Percentiles rank a stretch among this genome's conserved stretches.
These are phyloP conservation scores for Trachelus troglodyta DNA, from an alignment of 2,888 invertebrate species.

Conservation along the genomic window DNA sequence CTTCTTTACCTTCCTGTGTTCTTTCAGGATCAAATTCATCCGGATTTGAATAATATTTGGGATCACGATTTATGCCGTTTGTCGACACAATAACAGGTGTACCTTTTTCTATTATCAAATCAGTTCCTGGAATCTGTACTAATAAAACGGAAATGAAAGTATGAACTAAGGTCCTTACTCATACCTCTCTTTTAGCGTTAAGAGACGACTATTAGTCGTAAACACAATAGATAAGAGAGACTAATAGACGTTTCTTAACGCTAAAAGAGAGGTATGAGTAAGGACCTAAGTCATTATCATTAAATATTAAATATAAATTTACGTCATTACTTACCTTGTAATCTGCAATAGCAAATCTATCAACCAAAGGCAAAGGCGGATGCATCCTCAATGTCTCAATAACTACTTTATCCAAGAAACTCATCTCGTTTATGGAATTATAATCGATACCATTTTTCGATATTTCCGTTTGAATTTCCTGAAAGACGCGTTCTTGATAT, in stretches of 20 bases:
- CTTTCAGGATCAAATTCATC: conserved; percentile 43
- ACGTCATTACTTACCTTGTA: conserved; percentile 36
- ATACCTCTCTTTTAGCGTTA: no score
- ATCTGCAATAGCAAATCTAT: conserved; percentile 42
- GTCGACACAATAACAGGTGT: conserved; percentile 42
- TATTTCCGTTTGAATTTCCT: conserved; percentile 39
- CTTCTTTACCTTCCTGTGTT: conserved; percentile 30
- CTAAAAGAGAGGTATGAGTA: no score
- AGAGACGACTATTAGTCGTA: no score
- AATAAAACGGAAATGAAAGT: neutral
- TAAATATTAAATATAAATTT: neutral
- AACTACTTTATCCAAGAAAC: conserved; percentile 46
- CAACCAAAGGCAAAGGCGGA: conserved; percentile 48
- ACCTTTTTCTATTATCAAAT: conserved; percentile 43
- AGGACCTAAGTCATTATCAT: no score
- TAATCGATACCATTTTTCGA: conserved; percentile 38
- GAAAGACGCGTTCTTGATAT: conserved; percentile 33
- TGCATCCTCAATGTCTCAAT: conserved; percentile 48
- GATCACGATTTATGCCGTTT: conserved; percentile 44
- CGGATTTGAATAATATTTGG: conserved; percentile 44
- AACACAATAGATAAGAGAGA: no score
- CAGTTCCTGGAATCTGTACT: conserved; percentile 41
- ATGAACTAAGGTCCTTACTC: no score
- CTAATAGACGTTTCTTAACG: no score
- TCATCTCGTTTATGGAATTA: conserved; percentile 29